A percentile compares a stretch with the other conserved stretches of the same genome.
Conservation (phyloP, 2,888 invertebrate species). For the Proisotoma minuta region DNA sequence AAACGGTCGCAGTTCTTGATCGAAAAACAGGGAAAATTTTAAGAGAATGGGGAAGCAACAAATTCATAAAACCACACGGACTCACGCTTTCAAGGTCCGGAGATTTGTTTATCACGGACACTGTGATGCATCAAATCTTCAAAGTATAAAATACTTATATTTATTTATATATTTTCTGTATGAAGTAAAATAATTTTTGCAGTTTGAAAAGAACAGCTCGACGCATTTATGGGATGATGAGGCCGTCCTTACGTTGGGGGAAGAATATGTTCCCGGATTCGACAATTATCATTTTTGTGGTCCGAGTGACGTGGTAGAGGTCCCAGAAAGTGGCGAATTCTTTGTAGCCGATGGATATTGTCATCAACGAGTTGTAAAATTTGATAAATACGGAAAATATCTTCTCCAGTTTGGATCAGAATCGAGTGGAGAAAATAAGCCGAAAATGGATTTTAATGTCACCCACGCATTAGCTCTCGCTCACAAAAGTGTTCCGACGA, state of each 20-base stretch:
- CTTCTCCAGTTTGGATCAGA: conserved; percentile 63
- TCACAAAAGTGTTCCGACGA: background rate
- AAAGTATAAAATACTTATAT: conserved; percentile 54
- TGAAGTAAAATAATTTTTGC: background rate
- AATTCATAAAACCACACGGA: conserved; percentile 73
- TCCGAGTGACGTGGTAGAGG: conserved; percentile 70
- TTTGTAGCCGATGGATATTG: conserved; percentile 77
- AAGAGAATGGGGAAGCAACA: conserved; percentile 64
- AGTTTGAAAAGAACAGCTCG: conserved; percentile 30
- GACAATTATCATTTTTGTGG: conserved; percentile 69
- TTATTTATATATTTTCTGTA: background rate
- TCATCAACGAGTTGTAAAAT: conserved; percentile 74
- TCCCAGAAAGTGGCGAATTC: conserved; percentile 62
- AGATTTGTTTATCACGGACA: conserved; percentile 81
- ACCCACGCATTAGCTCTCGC: conserved; percentile 37
- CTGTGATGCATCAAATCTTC: conserved; percentile 79
- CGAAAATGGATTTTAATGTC: conserved; percentile 49
- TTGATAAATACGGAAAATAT: conserved; percentile 60
- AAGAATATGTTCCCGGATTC: conserved; percentile 62
- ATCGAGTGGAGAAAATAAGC: conserved; percentile 11
- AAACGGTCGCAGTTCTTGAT: conserved; percentile 62
- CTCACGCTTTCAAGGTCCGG: conserved; percentile 68
- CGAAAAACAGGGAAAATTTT: conserved; percentile 59
- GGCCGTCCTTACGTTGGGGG: conserved; percentile 55
- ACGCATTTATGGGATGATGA: conserved; percentile 33